Conservation (phyloP, 2,797 vertebrate species). For the Fistularia commersonii region DNA sequence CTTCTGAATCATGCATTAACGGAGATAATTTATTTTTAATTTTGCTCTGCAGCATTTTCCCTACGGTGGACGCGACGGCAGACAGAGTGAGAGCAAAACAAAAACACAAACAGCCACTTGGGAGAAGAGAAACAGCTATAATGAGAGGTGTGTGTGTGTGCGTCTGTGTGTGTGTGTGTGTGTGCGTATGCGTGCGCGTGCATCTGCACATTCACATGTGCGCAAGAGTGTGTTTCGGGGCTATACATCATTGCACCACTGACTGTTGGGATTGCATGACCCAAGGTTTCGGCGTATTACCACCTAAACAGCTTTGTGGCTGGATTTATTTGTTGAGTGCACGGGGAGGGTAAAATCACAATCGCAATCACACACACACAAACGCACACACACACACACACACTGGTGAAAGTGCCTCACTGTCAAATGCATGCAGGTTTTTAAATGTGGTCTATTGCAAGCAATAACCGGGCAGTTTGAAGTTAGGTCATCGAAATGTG, state of each 20-base stretch:
- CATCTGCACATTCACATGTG: constrained; percentile 15
- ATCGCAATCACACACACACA: constrained; percentile 2
- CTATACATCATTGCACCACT: constrained; percentile 34
- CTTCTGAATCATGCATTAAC: constrained; percentile 39
- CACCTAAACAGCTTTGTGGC: constrained; percentile 42
- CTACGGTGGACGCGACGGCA: constrained; percentile 27
- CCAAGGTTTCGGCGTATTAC: constrained; percentile 45
- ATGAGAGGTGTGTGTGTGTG: constrained; percentile 15
- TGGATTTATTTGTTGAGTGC: constrained; percentile 40
- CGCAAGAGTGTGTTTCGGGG: constrained; percentile 6
- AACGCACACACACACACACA: background rate
- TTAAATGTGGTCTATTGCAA: constrained; percentile 1
- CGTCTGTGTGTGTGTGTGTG: constrained; percentile 16
- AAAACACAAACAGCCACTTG: constrained; percentile 40
- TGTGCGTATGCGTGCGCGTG: constrained; percentile 1
- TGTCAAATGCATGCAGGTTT: constrained; percentile 24
- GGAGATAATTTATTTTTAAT: constrained; percentile 48
- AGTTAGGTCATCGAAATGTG: no score
- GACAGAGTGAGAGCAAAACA: constrained; percentile 39
- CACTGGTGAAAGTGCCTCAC: constrained; percentile 9
- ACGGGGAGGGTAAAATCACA: constrained; percentile 10
- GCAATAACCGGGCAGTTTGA: no score
- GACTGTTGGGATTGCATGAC: constrained; percentile 54
- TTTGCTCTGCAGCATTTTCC: constrained; percentile 43
- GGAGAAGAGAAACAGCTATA: constrained; percentile 26